A percentile compares a stretch with the other conserved stretches of the same genome.
These are phyloP conservation scores for Bothrops jararaca DNA, from an alignment of 2,113 vertebrate genomes.

Conservation along the genomic window DNA sequence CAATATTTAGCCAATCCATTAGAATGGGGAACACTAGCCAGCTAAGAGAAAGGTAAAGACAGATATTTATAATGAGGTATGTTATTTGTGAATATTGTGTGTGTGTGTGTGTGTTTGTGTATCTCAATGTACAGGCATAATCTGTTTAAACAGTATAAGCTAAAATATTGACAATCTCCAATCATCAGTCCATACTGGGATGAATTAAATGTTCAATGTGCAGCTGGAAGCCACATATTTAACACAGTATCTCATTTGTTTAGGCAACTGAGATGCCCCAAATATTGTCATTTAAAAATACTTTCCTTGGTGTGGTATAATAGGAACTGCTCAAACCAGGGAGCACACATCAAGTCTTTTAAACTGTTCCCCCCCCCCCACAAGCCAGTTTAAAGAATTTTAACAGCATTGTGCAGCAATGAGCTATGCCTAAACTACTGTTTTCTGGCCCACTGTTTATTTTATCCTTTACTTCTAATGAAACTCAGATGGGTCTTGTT, in stretches of 20 bases:
- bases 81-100: neutral
- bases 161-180: neutral
- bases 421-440: slow-evolving; percentile 81
- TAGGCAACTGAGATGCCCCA: slow-evolving; percentile 14
- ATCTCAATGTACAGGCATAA: neutral
- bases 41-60: neutral
- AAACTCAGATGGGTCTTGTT: slow-evolving; percentile 87
- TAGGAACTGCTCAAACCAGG: neutral
- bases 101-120: neutral
- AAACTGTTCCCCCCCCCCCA: neutral
- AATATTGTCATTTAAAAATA: slow-evolving; percentile 10
- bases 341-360: slow-evolving; percentile 1
- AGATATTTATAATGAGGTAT: neutral
- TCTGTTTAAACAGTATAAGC: neutral
- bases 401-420: slow-evolving; percentile 79
- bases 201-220: neutral
- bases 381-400: slow-evolving; percentile 50
- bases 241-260: neutral
- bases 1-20: neutral
- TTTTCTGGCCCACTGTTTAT: slow-evolving; percentile 82
- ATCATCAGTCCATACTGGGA: neutral
- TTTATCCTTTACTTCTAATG: slow-evolving; percentile 87
- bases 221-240: neutral
- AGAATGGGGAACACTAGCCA: no score
- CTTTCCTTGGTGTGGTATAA: neutral